A percentile compares a stretch with the other conserved stretches of the same genome.
Evolutionary conservation across 1,140 invertebrate genomes (phyloP).

Genomic region (Diachasma alloeum): DNA sequence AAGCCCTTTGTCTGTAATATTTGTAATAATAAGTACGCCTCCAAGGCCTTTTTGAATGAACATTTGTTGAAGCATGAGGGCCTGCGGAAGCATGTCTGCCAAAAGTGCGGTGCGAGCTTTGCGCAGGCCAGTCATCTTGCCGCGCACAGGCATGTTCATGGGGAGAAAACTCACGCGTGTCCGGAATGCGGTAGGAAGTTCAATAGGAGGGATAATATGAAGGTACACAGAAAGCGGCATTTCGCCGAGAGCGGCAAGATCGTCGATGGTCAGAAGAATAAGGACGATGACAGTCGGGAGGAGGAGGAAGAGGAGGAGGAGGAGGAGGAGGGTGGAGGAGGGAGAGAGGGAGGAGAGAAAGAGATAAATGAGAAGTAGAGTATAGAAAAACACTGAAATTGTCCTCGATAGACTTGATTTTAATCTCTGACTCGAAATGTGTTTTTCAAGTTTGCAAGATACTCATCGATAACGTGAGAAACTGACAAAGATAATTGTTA

Average conservation of each 20-base stretch:
- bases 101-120: slow-evolving; percentile 59
- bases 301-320: slow-evolving; percentile 20
- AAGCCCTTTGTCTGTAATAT: slow-evolving; percentile 60
- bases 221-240: slow-evolving; percentile 60
- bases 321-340: too few species aligned
- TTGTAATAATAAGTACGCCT: slow-evolving; percentile 62
- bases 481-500: neutral
- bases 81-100: slow-evolving; percentile 60
- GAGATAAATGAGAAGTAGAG: neutral
- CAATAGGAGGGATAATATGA: slow-evolving; percentile 63
- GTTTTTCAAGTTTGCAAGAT: neutral
- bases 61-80: slow-evolving; percentile 61
- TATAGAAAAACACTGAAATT: too few species aligned
- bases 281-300: neutral
- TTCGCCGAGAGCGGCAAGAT: slow-evolving; percentile 43
- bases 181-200: slow-evolving; percentile 62
- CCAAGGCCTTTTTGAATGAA: slow-evolving; percentile 62
- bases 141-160: slow-evolving; percentile 61
- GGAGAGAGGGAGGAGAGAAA: too few species aligned
- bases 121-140: slow-evolving; percentile 63
- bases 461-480: neutral
- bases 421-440: too few species aligned
- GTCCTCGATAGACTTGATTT: too few species aligned
- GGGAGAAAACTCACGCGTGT: slow-evolving; percentile 60
- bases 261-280: slow-evolving; percentile 37